phyloP scores from a whole-genome alignment of 2,113 vertebrate genomes.

The Salvelinus sp. region DNA sequence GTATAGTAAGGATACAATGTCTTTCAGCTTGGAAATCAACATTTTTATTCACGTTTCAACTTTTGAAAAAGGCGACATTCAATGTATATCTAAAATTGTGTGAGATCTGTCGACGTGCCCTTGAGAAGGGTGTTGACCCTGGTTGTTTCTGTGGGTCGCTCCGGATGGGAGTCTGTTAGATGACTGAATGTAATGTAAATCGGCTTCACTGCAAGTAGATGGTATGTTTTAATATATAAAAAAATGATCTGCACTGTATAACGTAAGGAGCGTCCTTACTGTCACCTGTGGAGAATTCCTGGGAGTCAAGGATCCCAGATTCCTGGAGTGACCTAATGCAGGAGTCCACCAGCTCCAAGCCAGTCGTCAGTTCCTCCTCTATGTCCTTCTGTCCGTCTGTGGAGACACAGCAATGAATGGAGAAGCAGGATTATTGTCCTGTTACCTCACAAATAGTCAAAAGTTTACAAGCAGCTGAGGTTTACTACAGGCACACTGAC shows the following conservation, averaged over 20 bases:
- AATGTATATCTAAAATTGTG: no score
- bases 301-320: constrained; percentile 95
- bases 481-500: no score
- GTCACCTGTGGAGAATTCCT: constrained; percentile 88
- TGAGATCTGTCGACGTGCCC: no score
- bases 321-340: constrained; percentile 96
- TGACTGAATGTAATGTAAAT: no score
- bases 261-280: constrained; percentile 75
- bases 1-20: not conserved
- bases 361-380: constrained; percentile 96
- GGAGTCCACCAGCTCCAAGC: constrained; percentile 96
- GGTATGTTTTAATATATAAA: no score
- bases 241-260: no score
- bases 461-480: not conserved
- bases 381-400: constrained; percentile 97
- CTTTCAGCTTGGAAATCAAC: not conserved
- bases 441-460: not conserved
- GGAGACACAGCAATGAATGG: not conserved
- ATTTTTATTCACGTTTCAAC: not conserved
- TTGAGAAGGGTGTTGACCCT: no score
- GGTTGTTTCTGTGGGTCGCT: no score
- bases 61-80: no score
- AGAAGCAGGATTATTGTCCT: not conserved
- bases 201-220: no score
- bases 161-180: no score